A percentile compares a stretch with the other conserved stretches of the same genome.
phyloP scores from a whole-genome alignment of 2,113 vertebrate genomes.

The Anthoscopus minutus region DNA sequence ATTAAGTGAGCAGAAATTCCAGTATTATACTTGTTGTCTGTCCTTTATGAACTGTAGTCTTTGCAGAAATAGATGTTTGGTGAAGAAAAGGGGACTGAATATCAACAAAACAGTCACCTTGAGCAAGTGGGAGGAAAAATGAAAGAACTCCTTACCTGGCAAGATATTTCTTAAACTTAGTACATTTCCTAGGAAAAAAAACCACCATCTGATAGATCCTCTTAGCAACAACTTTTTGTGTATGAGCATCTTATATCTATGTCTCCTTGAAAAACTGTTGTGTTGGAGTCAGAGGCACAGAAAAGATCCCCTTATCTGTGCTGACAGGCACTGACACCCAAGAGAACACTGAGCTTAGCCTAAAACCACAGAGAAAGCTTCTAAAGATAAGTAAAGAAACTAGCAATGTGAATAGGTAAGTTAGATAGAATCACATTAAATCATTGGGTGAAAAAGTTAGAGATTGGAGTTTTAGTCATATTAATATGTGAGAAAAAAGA shows the following conservation, averaged over 20 bases:
- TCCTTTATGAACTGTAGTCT: neutral
- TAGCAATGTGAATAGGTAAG: too few species aligned
- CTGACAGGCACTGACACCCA: too few species aligned
- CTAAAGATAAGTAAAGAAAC: too few species aligned
- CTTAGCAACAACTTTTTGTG: neutral
- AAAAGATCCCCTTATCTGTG: too few species aligned
- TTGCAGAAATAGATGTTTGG: neutral
- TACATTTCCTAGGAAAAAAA: neutral
- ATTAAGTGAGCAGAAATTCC: neutral
- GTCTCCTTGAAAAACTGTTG: neutral
- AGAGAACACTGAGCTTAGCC: too few species aligned
- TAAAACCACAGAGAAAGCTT: too few species aligned
- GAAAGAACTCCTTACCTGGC: neutral
- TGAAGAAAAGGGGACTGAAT: neutral
- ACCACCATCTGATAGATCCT: neutral
- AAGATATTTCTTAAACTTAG: neutral
- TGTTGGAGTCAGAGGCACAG: too few species aligned
- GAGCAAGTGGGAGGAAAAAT: neutral
- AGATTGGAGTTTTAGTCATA: too few species aligned
- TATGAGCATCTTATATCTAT: neutral
- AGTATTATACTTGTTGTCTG: neutral
- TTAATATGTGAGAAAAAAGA: too few species aligned
- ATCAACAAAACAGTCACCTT: neutral
- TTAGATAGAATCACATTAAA: too few species aligned
- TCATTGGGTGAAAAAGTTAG: too few species aligned